Evolutionary conservation across 2,888 invertebrate genomes (phyloP).

Genomic region (Drosophila paranaensis): DNA sequence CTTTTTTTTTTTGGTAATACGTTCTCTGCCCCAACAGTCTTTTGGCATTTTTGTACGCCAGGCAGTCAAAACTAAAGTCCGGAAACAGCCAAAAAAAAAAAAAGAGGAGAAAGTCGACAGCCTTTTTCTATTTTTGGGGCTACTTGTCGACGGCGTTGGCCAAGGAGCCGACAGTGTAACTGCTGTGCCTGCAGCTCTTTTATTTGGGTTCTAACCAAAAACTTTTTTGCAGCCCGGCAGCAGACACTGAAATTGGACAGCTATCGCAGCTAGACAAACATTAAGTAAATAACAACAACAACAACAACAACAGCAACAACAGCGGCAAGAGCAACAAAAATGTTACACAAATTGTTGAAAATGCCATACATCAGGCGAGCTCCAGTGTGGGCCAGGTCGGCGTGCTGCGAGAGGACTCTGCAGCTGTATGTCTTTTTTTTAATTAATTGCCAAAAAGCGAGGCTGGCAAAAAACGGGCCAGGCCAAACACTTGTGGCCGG

Average conservation of each 20-base stretch:
- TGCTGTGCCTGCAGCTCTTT: constrained; percentile 75
- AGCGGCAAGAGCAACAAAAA: constrained; percentile 17
- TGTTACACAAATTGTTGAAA: constrained; percentile 76
- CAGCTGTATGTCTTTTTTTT: constrained; percentile 66
- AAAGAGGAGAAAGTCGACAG: constrained; percentile 47
- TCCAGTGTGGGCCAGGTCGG: no score
- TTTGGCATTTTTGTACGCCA: constrained; percentile 1
- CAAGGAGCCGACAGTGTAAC: constrained; percentile 19
- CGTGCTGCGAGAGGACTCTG: neutral
- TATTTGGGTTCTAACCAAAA: constrained; percentile 58
- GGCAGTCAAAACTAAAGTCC: constrained; percentile 15
- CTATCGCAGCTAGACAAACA: constrained; percentile 66
- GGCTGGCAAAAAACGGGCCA: constrained; percentile 59
- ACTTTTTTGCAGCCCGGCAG: constrained; percentile 52
- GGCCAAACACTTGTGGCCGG: constrained; percentile 73
- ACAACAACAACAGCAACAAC: constrained; percentile 21
- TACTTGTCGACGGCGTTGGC: constrained; percentile 39
- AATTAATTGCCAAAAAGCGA: constrained; percentile 81
- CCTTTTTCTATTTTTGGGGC: constrained; percentile 41
- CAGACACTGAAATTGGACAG: constrained; percentile 68
- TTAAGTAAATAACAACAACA: constrained; percentile 60
- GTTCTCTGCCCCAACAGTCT: neutral
- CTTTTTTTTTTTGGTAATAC: neutral
- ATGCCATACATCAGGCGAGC: constrained; percentile 33
- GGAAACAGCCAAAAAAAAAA: constrained; percentile 36